Evolutionary conservation across 1,140 invertebrate species (phyloP).

Genomic region (Mycetomoellerius zeteki): DNA sequence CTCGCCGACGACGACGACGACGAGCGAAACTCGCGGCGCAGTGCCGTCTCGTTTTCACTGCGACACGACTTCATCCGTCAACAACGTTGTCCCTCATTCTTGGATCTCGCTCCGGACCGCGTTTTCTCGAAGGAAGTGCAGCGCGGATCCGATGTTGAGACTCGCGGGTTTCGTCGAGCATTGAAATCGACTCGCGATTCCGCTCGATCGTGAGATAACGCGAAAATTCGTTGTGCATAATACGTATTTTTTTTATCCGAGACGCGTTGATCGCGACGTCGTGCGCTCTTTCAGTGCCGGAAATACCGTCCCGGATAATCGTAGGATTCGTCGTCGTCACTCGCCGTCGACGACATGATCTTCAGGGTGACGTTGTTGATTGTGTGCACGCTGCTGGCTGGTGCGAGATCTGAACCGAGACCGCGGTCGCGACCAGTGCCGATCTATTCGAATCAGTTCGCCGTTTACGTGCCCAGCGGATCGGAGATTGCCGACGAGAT

Average conservation of each 20-base stretch:
- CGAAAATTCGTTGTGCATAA: not conserved
- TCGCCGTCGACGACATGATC: constrained; percentile 76
- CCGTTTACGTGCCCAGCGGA: constrained; percentile 91
- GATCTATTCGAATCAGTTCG: constrained; percentile 93
- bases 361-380: constrained; percentile 72
- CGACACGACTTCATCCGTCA: constrained; percentile 26
- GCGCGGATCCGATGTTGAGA: constrained; percentile 27
- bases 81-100: not conserved
- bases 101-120: not conserved
- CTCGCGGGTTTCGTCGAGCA: constrained; percentile 1
- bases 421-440: constrained; percentile 78
- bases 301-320: constrained; percentile 8
- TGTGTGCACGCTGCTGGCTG: constrained; percentile 75
- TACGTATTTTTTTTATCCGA: not conserved
- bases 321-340: constrained; percentile 8
- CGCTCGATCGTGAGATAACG: not conserved
- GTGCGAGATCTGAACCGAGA: constrained; percentile 74
- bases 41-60: constrained; percentile 24
- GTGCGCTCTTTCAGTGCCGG: not conserved
- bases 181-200: not conserved
- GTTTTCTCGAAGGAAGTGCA: not conserved
- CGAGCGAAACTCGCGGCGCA: constrained; percentile 12
- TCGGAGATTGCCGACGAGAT: constrained; percentile 88
- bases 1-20: constrained; percentile 18
- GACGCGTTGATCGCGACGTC: not conserved